Base-by-base conservation (phyloP, 2,113 vertebrate species). In the Brachionichthys hirsutus region DNA sequence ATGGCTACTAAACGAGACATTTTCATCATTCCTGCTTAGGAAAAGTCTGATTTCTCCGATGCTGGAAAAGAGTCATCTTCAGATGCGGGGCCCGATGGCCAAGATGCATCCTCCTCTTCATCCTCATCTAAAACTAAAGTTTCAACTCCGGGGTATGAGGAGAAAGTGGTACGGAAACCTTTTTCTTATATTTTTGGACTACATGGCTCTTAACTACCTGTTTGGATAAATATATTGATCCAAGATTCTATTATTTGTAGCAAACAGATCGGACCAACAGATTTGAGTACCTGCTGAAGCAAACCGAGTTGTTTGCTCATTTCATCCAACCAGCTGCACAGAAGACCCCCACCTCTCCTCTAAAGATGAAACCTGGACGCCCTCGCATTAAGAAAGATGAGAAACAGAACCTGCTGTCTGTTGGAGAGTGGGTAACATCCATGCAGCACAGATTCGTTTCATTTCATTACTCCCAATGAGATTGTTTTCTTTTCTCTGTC, bases 291-390 rank as follows among this genome's bases (percentile, higher is more conserved):
- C 91, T 99, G 70, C 84, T 99, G 86, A 97, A 98, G 91, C 97
- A 99, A 88, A 99, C 97, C 14, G 97, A 99, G 78, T 68, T 99
- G 76, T 99, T 99, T 87, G 97, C 97, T 80, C 97, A 99, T 87
- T 99, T 99, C 87, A 98, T 99, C 82, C 97, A 99, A 77, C 97
- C 97, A 54, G 97, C 97, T 56, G 96, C 97, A 75, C 97, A 99
- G 87, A 99, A 99, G 84, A 98, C 96, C 36, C 97, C 97, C 48
- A 98, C 96, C 15, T 99, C 97, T 50, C 97, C 97, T 38, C 89
- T 99, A 72, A 99, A 98, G 90, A 98, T 99, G 96, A 99, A 98
- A 67, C 97, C 97, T 2, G 97, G 97, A 6, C 95, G 97, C 9
- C 97, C 97, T 62, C 93, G 97, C 70, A 90, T 98, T 71, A 98